Percentiles rank a stretch among this genome's conserved stretches.
Evolutionary conservation across 2,888 invertebrate species (phyloP).

Genomic region (Thalpophila matura): DNA sequence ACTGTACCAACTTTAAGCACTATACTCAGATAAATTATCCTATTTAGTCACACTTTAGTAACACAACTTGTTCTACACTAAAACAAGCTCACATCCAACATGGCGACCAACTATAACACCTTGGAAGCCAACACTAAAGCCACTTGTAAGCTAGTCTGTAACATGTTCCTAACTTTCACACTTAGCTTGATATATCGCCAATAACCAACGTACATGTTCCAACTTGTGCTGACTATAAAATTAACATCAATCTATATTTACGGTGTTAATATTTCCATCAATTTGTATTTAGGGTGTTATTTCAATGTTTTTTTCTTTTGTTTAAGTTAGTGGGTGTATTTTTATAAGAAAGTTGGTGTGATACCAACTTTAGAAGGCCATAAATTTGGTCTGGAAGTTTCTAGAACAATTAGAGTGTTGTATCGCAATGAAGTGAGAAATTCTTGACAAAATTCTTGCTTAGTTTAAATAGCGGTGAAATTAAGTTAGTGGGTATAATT

Average conservation of each 20-base stretch:
- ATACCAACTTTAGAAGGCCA: conserved; percentile 1
- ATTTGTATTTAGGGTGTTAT: conserved; percentile 41
- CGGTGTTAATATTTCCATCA: conserved; percentile 31
- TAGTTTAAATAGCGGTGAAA: not conserved
- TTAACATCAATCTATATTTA: conserved; percentile 52
- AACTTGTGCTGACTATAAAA: conserved; percentile 46
- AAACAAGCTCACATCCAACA: conserved; percentile 45
- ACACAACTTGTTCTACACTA: conserved; percentile 34
- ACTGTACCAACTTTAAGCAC: conserved; percentile 29
- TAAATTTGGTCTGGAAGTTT: conserved; percentile 30
- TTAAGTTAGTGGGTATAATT: not conserved
- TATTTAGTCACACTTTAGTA: conserved; percentile 45
- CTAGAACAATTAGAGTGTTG: conserved; percentile 20
- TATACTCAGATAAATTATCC: conserved; percentile 39
- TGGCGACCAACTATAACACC: conserved; percentile 55
- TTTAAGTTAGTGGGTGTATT: conserved; percentile 18
- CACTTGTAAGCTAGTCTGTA: conserved; percentile 58
- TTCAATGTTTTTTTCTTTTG: conserved; percentile 28
- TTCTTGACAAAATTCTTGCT: conserved; percentile 1
- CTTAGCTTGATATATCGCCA: conserved; percentile 75
- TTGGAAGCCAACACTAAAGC: conserved; percentile 44
- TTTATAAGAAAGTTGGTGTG: conserved; percentile 28
- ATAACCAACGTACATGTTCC: conserved; percentile 59
- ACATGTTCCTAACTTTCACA: conserved; percentile 69
- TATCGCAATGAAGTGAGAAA: conserved; percentile 14